Evolutionary conservation across 2,113 vertebrate genomes (phyloP).

Genomic region (Brienomyrus longianalis): DNA sequence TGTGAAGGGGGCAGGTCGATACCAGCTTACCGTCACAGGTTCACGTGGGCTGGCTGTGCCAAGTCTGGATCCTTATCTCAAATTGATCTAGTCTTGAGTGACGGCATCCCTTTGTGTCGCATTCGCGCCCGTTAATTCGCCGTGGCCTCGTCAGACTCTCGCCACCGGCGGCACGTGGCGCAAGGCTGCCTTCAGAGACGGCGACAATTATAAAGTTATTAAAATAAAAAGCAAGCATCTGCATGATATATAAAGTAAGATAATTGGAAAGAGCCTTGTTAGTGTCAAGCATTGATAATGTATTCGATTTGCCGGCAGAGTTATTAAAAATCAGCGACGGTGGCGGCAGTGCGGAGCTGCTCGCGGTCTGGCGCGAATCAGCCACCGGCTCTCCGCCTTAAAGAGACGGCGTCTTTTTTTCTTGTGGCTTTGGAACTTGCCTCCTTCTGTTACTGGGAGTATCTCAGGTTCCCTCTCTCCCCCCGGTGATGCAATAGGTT

Average conservation of each 20-base stretch:
- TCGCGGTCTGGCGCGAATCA: neutral
- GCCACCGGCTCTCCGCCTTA: neutral
- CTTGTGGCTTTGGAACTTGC: neutral
- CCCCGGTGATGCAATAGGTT: neutral
- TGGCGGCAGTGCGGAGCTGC: neutral
- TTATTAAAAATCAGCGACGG: constrained; percentile 10
- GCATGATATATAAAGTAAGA: constrained; percentile 2
- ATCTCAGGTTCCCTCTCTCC: neutral
- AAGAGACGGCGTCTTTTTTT: neutral
- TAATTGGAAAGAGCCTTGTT: constrained; percentile 16
- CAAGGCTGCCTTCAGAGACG: constrained; percentile 6
- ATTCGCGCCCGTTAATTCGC: neutral
- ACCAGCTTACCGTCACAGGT: neutral
- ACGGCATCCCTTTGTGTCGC: neutral
- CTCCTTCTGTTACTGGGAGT: neutral
- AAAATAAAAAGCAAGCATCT: neutral
- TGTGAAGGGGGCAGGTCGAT: neutral
- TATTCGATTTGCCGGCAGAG: constrained; percentile 15
- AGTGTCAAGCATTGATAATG: constrained; percentile 15
- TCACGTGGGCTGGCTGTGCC: neutral
- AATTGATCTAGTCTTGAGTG: constrained; percentile 2
- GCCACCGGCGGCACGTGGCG: neutral
- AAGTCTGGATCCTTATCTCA: neutral
- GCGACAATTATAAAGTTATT: constrained; percentile 20
- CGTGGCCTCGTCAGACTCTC: neutral